A percentile compares a stretch with the other conserved stretches of the same genome.
These are phyloP conservation scores for Martes martes DNA, from an alignment of 2,113 vertebrate species.

Conservation along the genomic window DNA sequence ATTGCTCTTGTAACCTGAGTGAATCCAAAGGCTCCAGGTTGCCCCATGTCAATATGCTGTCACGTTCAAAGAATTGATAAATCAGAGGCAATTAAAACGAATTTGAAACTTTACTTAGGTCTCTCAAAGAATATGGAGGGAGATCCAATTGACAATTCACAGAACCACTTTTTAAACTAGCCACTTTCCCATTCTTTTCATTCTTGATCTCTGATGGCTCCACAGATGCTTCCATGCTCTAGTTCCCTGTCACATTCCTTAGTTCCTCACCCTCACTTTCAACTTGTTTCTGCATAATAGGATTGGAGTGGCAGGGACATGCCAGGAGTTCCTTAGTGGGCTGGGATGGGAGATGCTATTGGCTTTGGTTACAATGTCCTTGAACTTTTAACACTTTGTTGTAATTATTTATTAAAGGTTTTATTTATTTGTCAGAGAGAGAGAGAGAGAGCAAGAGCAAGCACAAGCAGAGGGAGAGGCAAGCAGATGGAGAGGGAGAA, in stretches of 20 bases:
- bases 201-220: neutral
- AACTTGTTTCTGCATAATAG: neutral
- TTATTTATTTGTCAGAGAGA: neutral
- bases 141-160: neutral
- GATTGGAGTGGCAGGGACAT: neutral
- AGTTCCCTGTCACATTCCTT: neutral
- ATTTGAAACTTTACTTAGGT: neutral
- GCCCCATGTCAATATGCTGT: neutral
- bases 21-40: neutral
- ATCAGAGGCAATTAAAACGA: neutral
- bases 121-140: neutral
- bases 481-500: neutral
- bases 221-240: neutral
- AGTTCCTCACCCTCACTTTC: neutral
- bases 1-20: neutral
- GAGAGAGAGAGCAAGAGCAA: too few relatives aligned
- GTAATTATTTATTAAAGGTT: neutral
- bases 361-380: conserved; percentile 2
- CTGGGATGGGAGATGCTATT: neutral
- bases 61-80: neutral
- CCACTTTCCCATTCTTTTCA: neutral
- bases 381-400: neutral
- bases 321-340: neutral
- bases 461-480: too few relatives aligned
- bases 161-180: neutral